Evolutionary conservation across 2,797 vertebrate genomes (phyloP).

Genomic region (Gallirallus australis): DNA sequence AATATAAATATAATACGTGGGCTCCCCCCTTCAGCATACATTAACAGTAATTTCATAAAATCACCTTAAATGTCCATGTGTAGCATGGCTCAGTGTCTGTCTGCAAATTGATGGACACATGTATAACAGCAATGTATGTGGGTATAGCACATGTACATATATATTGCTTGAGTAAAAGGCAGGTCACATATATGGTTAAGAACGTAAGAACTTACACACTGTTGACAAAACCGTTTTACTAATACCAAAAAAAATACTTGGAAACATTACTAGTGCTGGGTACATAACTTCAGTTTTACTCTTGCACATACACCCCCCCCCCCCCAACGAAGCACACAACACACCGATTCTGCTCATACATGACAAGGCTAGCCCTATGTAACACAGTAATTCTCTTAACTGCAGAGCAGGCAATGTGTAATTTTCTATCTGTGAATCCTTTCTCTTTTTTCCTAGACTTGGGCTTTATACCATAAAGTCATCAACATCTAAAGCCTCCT

Average conservation of each 20-base stretch:
- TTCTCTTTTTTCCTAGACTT: neutral
- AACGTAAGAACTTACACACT: neutral
- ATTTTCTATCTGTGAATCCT: neutral
- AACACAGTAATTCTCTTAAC: neutral
- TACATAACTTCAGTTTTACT: neutral
- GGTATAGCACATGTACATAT: neutral
- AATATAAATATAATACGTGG: neutral
- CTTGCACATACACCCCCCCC: rapidly evolving
- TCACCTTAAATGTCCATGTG: neutral
- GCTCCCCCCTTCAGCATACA: neutral
- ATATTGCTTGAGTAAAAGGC: neutral
- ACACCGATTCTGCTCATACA: rapidly evolving
- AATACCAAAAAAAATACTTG: neutral
- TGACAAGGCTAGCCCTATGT: neutral
- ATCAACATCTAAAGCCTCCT: neutral
- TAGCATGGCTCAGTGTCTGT: neutral
- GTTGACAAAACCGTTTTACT: neutral
- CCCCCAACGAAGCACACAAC: neutral
- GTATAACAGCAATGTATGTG: neutral
- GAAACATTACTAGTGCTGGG: neutral
- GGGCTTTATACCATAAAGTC: neutral
- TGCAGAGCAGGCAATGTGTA: neutral
- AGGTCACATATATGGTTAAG: neutral
- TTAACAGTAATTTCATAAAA: neutral
- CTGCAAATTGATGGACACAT: neutral